Evolutionary conservation across 2,888 invertebrate species (phyloP).

Genomic region (Oscheius sp.): DNA sequence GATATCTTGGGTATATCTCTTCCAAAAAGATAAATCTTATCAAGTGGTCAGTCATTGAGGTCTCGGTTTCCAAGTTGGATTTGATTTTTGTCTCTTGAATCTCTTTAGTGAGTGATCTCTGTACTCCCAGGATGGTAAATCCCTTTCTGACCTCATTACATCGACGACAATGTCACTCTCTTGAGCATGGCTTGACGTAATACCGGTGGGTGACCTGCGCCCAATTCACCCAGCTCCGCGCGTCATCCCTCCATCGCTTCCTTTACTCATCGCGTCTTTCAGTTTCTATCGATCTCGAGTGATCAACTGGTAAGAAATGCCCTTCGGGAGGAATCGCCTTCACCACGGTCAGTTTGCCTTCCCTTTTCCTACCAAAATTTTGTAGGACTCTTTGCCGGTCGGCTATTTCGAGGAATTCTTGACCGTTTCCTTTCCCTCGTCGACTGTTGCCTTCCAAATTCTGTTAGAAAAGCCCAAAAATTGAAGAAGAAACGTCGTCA

Average conservation of each 20-base stretch:
- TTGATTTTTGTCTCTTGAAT: too few relatives aligned
- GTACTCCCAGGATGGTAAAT: too few relatives aligned
- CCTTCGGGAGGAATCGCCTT: conserved; percentile 13
- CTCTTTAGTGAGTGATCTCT: too few relatives aligned
- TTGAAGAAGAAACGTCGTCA: background rate
- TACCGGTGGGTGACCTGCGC: too few relatives aligned
- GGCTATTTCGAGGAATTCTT: background rate
- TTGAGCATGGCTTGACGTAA: too few relatives aligned
- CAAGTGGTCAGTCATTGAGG: too few relatives aligned
- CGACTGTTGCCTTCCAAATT: conserved; percentile 2
- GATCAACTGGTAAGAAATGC: background rate
- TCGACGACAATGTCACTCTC: too few relatives aligned
- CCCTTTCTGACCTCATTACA: too few relatives aligned
- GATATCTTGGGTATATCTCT: too few relatives aligned
- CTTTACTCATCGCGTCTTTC: background rate
- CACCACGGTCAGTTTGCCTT: background rate
- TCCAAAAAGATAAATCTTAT: too few relatives aligned
- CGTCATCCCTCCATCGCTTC: background rate
- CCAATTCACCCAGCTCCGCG: background rate
- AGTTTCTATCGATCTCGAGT: background rate
- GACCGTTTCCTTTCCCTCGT: background rate
- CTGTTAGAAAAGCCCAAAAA: background rate
- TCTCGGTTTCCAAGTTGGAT: too few relatives aligned
- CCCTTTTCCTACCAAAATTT: background rate
- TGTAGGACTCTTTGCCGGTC: background rate